Evolutionary conservation across 2,888 invertebrate species (phyloP).

Genomic region (Ligdia adustata): DNA sequence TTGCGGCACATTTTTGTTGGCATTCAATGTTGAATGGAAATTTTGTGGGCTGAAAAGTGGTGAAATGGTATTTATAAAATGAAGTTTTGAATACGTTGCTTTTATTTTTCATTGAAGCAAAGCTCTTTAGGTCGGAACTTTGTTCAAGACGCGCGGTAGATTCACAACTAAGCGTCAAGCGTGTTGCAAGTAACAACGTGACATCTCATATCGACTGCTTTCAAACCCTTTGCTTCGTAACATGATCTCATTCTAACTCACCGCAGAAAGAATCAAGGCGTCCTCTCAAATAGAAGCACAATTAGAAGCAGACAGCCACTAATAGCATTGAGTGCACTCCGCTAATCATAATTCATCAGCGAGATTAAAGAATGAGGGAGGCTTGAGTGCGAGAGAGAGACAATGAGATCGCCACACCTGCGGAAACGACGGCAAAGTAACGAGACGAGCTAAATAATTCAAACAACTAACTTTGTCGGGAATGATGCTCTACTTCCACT

Average conservation of each 20-base stretch:
- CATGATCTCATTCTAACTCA: conserved; percentile 2
- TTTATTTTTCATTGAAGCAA: too few species aligned
- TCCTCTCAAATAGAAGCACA: conserved; percentile 52
- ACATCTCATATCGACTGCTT: not conserved
- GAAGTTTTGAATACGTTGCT: too few species aligned
- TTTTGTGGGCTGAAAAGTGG: not conserved
- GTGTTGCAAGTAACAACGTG: too few species aligned
- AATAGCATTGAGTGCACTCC: conserved; percentile 81
- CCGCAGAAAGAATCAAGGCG: conserved; percentile 56
- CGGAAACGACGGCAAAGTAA: conserved; percentile 79
- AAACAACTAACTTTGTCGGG: conserved; percentile 60
- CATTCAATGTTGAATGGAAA: conserved; percentile 3
- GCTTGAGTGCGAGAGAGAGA: conserved; percentile 51
- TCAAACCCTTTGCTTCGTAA: too few species aligned
- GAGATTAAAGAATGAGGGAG: conserved; percentile 79
- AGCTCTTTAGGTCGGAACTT: too few species aligned
- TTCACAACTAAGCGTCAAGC: too few species aligned
- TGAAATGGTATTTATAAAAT: too few species aligned
- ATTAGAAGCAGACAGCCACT: conserved; percentile 65
- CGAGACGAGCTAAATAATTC: conserved; percentile 82
- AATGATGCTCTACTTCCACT: conserved; percentile 55
- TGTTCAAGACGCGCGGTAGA: too few species aligned
- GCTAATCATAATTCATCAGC: conserved; percentile 84
- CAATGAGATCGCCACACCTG: conserved; percentile 84
- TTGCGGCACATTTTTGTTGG: conserved; percentile 28